Evolutionary conservation across 1,140 invertebrate genomes (phyloP), one percentile per base, ranked within the genome.

Genomic region (Procambarus clarkii): DNA sequence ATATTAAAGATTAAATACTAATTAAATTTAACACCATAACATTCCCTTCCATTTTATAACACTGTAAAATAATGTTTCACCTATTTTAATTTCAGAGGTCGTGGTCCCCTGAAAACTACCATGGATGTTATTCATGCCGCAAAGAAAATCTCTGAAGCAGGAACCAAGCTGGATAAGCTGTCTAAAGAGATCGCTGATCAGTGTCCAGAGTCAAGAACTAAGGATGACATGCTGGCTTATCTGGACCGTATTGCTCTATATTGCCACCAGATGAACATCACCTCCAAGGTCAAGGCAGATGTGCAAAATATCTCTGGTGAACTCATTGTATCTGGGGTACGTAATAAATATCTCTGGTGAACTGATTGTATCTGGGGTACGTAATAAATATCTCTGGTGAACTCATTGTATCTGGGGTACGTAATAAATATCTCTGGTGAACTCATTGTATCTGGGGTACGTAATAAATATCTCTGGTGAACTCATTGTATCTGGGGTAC

Each of bases 61-160:
- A 34, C 34, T 34, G 34, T 34, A 34, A 34, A 34, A 34, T 34
- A 34, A 34, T 46, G 7, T 85, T 9, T 77, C 3, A n/a, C 54
- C 24, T 91, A 69, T 92, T 91, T 87, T 92, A 90, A 81, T 93
- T 95, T 54, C 93, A 98, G 98, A 93, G 99, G 99, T 48, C 97
- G 98, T 91, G 99, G 99, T 44, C 99, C 99, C 2, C 95, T 99
- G 48, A 99, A 99, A 95, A 99, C 98, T 2, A 99, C 99, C 0
- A 99, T 99, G 99, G 99, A 99, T 95, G 98, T 99, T 0, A 99
- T 99, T 92, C 99, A 99, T 95, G 99, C 99, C 0, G 99, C 99
- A 0, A 99, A 99, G 95, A 99, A 99, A 95, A 99, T 99, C 93
- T 99, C 99, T 0, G 98, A 99, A 94, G 98, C 98, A 89, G 99